Evolutionary conservation across 2,797 vertebrate species (phyloP).

Genomic region (Graptemys geographica): DNA sequence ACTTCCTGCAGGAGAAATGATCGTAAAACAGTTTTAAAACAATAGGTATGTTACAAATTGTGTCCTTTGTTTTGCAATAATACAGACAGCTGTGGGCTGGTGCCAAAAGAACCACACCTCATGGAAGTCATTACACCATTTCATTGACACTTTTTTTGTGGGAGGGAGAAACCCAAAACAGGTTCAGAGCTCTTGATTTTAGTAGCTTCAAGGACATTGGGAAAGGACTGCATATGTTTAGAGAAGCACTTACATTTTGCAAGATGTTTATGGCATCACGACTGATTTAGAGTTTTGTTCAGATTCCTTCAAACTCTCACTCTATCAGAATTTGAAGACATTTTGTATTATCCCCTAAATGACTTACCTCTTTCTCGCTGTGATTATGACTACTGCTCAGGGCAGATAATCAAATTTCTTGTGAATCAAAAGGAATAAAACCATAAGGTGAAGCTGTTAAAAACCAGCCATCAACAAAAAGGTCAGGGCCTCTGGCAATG

Average conservation of each 20-base stretch:
- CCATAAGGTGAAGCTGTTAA: constrained; percentile 67
- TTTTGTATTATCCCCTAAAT: neutral
- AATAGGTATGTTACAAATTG: accelerated
- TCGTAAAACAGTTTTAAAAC: neutral
- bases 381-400: constrained; percentile 45
- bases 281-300: neutral
- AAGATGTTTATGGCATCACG: neutral
- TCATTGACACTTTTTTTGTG: neutral
- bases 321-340: neutral
- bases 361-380: constrained; percentile 25
- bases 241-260: neutral
- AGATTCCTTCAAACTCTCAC: neutral
- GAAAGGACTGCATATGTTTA: accelerated
- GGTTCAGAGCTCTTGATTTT: accelerated
- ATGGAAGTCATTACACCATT: neutral
- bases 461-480: constrained; percentile 73
- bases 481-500: constrained; percentile 69
- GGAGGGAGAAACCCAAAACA: accelerated
- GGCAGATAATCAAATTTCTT: constrained; percentile 72
- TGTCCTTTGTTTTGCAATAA: accelerated
- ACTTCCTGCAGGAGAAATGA: accelerated
- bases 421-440: constrained; percentile 64
- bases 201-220: accelerated
- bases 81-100: neutral
- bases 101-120: neutral